phyloP scores from a whole-genome alignment of 2,797 vertebrate genomes.

The Presbytis comata region DNA sequence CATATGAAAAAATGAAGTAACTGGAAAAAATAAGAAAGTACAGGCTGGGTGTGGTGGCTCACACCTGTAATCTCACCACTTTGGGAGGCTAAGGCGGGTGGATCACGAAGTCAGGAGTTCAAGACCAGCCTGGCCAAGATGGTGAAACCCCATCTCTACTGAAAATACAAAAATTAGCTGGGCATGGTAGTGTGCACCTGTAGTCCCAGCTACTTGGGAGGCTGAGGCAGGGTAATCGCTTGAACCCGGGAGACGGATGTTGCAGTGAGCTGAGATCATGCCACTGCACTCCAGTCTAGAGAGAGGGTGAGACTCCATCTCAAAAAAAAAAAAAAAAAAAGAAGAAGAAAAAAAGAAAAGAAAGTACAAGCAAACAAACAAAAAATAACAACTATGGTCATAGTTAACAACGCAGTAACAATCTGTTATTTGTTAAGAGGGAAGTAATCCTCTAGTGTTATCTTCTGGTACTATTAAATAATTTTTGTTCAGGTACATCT shows the following conservation, averaged over 20 bases:
- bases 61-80: not conserved
- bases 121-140: not conserved
- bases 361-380: not conserved
- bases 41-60: not conserved
- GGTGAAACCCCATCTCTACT: not conserved
- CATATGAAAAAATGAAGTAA: not conserved
- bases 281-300: not conserved
- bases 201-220: not conserved
- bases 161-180: not conserved
- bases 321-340: not conserved
- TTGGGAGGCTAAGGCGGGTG: not conserved
- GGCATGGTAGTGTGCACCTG: not conserved
- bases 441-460: not conserved
- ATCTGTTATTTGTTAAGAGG: slow-evolving; percentile 23
- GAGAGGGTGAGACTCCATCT: not conserved
- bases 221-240: not conserved
- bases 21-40: not conserved
- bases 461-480: slow-evolving; percentile 38
- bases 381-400: slow-evolving; percentile 1
- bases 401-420: not conserved
- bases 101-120: not conserved
- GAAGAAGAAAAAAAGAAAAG: not conserved
- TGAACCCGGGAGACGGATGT: not conserved
- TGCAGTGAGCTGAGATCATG: not conserved
- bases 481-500: slow-evolving; percentile 14